Conservation (phyloP, 2,888 invertebrate species). For the Crepidodera aurea region DNA sequence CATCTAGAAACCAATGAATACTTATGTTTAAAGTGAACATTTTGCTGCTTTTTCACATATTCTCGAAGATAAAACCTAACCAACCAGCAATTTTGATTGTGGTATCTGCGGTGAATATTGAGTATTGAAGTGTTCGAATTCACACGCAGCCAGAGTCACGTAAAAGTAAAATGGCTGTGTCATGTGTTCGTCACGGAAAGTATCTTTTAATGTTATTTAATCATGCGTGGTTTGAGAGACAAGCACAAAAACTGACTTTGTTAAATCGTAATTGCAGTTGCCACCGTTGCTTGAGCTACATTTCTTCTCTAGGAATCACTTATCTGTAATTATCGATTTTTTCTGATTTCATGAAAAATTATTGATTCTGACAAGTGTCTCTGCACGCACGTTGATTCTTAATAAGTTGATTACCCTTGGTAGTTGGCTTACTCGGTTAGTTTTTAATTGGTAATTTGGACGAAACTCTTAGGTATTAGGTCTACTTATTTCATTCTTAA, state of each 20-base stretch:
- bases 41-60: slow-evolving; percentile 2
- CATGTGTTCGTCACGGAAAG: slow-evolving; percentile 40
- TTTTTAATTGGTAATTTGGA: no score
- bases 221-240: slow-evolving; percentile 32
- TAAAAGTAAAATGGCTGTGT: slow-evolving; percentile 20
- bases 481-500: no score
- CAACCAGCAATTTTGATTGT: slow-evolving; percentile 7
- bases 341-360: slow-evolving; percentile 1
- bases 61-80: neutral
- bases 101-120: slow-evolving; percentile 15
- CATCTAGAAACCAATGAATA: no score
- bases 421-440: neutral
- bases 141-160: slow-evolving; percentile 34
- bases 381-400: slow-evolving; percentile 14
- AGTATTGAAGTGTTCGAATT: slow-evolving; percentile 37
- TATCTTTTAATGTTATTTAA: slow-evolving; percentile 38
- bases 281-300: slow-evolving; percentile 24
- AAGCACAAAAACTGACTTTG: slow-evolving; percentile 25
- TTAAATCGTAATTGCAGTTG: slow-evolving; percentile 13
- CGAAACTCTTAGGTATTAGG: no score
- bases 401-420: neutral
- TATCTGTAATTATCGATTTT: slow-evolving; percentile 21
- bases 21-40: neutral
- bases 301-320: slow-evolving; percentile 26
- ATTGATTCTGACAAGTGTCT: slow-evolving; percentile 16